These are phyloP conservation scores for Leucoraja erinaceus DNA, from an alignment of 2,113 vertebrate species.

Conservation along the genomic window DNA sequence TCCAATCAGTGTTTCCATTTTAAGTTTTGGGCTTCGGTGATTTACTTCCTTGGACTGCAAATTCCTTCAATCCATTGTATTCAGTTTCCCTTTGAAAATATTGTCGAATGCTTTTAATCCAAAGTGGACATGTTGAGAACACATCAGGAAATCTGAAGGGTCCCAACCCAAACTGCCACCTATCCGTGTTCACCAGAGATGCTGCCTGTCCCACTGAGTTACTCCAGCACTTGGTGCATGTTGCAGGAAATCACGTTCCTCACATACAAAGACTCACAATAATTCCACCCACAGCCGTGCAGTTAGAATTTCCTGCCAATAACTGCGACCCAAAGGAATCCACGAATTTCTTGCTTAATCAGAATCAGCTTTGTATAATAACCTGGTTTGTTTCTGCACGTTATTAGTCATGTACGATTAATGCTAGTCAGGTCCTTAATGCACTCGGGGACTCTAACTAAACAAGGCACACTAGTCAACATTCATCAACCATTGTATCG, in stretches of 20 bases:
- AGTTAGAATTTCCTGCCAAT: background rate
- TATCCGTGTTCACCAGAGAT: too few relatives aligned
- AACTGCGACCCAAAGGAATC: background rate
- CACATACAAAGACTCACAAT: background rate
- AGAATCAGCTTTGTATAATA: background rate
- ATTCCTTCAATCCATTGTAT: background rate
- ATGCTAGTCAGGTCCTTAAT: background rate
- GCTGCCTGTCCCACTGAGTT: too few relatives aligned
- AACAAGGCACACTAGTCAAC: background rate
- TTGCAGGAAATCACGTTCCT: background rate
- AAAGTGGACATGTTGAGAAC: background rate
- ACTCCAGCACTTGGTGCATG: too few relatives aligned
- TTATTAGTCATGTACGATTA: background rate
- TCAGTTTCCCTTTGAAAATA: background rate
- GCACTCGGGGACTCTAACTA: background rate
- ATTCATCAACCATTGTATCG: background rate
- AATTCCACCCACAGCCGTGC: background rate
- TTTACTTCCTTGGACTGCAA: background rate
- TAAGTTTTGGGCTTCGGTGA: background rate
- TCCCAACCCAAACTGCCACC: too few relatives aligned
- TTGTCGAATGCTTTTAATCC: background rate
- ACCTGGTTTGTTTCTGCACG: background rate
- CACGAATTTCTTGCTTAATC: background rate
- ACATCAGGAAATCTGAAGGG: background rate
- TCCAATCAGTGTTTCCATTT: background rate